Base-by-base conservation (phyloP, 1,140 invertebrate species). In the Medauroidea extradentata region DNA sequence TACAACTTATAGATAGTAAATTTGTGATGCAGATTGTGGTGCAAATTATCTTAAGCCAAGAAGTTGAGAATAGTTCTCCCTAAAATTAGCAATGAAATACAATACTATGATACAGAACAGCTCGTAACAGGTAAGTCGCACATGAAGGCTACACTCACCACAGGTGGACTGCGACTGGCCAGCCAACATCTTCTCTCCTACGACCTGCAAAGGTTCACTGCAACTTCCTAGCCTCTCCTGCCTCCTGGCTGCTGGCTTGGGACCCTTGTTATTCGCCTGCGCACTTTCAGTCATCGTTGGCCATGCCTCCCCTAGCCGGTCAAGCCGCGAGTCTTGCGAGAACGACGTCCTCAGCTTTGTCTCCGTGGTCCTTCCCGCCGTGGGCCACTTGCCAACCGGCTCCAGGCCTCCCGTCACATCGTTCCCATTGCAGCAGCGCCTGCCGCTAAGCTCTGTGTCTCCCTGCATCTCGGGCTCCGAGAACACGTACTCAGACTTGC, bases 401-500 rank as follows among this genome's bases (percentile, higher is more conserved):
- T 53, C 9, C 19, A 3, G 7, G 38, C 3, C 8, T 53, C 29
- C 42, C 34, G 39, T 53, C n/a, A 11, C 44, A 21, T 23, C 3
- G 13, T 53, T 53, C 18, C 42, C 42, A 13, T 53, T 53, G 21
- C 38, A 41, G 27, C 19, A 53, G 42, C 42, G 34, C 24, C 42
- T 53, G 18, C 4, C 25, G 11, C 2, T 29, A 53, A 14, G 34
- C 42, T 53, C 42, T 16, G 21, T 34, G 4, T 9, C 34, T 14
- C 42, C 25, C 14, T 53, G 19, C 11, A 23, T 42, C 25, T 53
- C 42, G 23, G 29, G 23, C 41, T 55, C 53, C 18, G 53, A 55
- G 23, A 55, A 55, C n/a, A 55, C 53, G 29, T 55, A 55, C 39
- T 55, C 53, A 27, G 53, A 55, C 23, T 25, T 43, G 29, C 53